Evolutionary conservation across 2,797 vertebrate genomes (phyloP).

Genomic region (Pseudomugil tenellus): DNA sequence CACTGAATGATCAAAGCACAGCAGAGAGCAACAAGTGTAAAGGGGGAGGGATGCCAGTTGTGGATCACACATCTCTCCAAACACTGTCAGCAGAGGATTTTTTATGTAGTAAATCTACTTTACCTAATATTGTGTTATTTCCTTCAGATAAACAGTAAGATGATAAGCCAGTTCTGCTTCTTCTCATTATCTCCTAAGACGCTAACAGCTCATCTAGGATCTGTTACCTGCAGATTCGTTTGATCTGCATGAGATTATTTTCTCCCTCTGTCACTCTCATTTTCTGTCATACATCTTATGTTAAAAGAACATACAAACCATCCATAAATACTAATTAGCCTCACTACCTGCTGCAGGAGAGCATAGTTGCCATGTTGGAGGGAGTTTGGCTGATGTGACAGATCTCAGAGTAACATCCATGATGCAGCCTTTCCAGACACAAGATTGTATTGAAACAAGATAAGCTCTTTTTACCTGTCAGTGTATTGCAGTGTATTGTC

Average conservation of each 20-base stretch:
- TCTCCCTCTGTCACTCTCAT: not conserved
- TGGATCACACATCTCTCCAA: slow-evolving; percentile 48
- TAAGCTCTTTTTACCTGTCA: not conserved
- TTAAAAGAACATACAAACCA: not conserved
- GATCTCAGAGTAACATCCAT: not conserved
- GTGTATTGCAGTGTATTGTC: not conserved
- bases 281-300: not conserved
- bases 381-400: not conserved
- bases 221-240: slow-evolving; percentile 24
- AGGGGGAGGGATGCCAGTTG: slow-evolving; percentile 33
- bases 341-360: not conserved
- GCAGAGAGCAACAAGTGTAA: slow-evolving; percentile 53
- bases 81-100: slow-evolving; percentile 47
- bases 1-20: slow-evolving; percentile 61
- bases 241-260: not conserved
- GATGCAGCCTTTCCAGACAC: not conserved
- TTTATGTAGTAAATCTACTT: slow-evolving; percentile 41
- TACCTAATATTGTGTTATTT: slow-evolving; percentile 41
- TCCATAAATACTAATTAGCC: not conserved
- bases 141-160: slow-evolving; percentile 37
- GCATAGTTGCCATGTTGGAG: not conserved
- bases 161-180: slow-evolving; percentile 27
- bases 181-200: slow-evolving; percentile 34
- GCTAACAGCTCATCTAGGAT: slow-evolving; percentile 29
- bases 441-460: not conserved